phyloP scores from a whole-genome alignment of 2,797 vertebrate genomes.

The Peromyscus melanophrys region DNA sequence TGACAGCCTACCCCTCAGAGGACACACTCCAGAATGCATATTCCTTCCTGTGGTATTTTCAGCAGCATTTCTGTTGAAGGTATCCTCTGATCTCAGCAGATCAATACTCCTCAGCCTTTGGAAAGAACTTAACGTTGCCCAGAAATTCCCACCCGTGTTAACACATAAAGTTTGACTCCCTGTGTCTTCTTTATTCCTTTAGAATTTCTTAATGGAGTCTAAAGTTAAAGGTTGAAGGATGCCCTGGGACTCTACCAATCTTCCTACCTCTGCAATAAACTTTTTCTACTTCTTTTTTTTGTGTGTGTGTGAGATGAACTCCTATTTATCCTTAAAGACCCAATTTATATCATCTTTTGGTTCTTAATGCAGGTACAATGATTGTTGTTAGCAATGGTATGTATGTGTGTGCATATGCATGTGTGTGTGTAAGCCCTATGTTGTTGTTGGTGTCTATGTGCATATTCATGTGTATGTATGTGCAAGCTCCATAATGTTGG shows the following conservation, averaged over 20 bases:
- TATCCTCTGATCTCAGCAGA: slow-evolving; percentile 43
- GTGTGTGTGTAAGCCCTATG: background rate
- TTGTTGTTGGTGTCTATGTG: background rate
- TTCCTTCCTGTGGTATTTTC: background rate
- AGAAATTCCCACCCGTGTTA: slow-evolving; percentile 21
- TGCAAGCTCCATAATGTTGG: background rate
- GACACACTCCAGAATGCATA: background rate
- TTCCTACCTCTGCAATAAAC: background rate
- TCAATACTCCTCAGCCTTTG: slow-evolving; percentile 28
- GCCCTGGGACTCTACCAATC: background rate
- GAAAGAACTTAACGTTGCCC: background rate
- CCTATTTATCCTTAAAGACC: background rate
- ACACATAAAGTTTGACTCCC: background rate
- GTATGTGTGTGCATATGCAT: background rate
- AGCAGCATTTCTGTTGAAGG: slow-evolving; percentile 17
- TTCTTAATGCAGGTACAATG: background rate
- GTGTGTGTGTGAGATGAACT: background rate
- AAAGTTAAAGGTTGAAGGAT: slow-evolving; percentile 34
- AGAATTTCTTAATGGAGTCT: slow-evolving; percentile 26
- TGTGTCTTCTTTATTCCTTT: background rate
- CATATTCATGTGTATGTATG: background rate
- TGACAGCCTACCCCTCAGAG: background rate
- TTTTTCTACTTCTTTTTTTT: background rate
- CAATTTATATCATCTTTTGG: background rate
- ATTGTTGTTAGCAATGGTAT: background rate